A percentile compares a stretch with the other conserved stretches of the same genome.
phyloP scores from a whole-genome alignment of 53 echinoderm and acorn worm genomes.

The Astropecten irregularis region DNA sequence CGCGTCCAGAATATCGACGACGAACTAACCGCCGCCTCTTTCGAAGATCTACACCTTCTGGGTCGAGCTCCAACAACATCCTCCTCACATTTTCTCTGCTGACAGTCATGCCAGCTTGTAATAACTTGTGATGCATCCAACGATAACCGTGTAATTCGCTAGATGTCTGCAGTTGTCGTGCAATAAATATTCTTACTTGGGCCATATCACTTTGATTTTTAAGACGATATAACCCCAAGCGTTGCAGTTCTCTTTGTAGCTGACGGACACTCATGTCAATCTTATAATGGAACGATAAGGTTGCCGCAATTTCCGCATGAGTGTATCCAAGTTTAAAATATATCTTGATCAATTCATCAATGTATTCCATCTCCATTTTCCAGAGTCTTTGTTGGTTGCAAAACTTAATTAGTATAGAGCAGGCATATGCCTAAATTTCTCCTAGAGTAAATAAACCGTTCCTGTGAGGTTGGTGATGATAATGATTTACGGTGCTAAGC shows the following conservation, averaged over 20 bases:
- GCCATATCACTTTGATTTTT: constrained; percentile 54
- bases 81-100: constrained; percentile 55
- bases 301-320: constrained; percentile 19
- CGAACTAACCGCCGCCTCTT: constrained; percentile 43
- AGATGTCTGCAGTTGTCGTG: constrained; percentile 43
- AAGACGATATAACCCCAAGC: constrained; percentile 32
- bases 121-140: constrained; percentile 57
- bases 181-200: constrained; percentile 6
- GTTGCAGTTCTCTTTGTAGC: constrained; percentile 29
- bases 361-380: background rate
- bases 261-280: constrained; percentile 11
- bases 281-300: background rate
- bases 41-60: constrained; percentile 50
- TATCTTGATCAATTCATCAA: constrained; percentile 35
- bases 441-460: too few species aligned
- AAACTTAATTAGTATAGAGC: background rate
- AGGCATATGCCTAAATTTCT: background rate
- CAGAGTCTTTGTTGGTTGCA: too few species aligned
- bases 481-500: background rate
- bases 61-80: constrained; percentile 51
- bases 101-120: constrained; percentile 28
- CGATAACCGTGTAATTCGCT: constrained; percentile 69
- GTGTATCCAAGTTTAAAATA: constrained; percentile 40
- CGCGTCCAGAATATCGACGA: constrained; percentile 47
- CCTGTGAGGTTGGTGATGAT: background rate